Evolutionary conservation across 2,797 vertebrate genomes (phyloP).

Genomic region (Myoxocephalus aenaeus): DNA sequence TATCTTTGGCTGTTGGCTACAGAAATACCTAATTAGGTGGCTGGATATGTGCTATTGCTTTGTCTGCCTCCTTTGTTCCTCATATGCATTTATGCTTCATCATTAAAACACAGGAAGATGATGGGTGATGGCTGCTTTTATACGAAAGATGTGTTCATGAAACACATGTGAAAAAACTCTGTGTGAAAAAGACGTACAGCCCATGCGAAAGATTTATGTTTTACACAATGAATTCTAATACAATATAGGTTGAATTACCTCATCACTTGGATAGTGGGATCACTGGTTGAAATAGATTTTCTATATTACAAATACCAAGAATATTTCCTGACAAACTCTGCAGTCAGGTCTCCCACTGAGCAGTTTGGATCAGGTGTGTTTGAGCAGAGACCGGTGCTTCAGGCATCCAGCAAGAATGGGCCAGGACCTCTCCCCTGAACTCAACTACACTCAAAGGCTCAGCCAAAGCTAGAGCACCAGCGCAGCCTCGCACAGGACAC

Average conservation of each 20-base stretch:
- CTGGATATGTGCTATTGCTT: slow-evolving; percentile 53
- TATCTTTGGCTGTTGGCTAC: slow-evolving; percentile 74
- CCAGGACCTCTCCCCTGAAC: slow-evolving; percentile 18
- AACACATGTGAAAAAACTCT: too few relatives aligned
- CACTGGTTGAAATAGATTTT: slow-evolving; percentile 40
- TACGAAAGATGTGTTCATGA: neutral
- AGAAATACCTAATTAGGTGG: slow-evolving; percentile 77
- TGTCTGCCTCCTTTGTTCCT: slow-evolving; percentile 63
- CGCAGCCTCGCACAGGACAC: slow-evolving; percentile 12
- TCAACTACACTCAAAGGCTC: slow-evolving; percentile 11
- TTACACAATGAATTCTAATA: slow-evolving; percentile 38
- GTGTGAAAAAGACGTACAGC: slow-evolving; percentile 25
- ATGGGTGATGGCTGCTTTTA: slow-evolving; percentile 51
- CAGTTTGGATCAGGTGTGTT: slow-evolving; percentile 49
- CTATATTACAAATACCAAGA: slow-evolving; percentile 23
- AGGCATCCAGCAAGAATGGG: slow-evolving; percentile 1
- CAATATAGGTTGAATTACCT: slow-evolving; percentile 40
- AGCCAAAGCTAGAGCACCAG: slow-evolving; percentile 12
- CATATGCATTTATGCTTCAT: slow-evolving; percentile 60
- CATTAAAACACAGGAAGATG: slow-evolving; percentile 57
- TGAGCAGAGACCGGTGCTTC: slow-evolving; percentile 38
- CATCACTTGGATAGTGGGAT: slow-evolving; percentile 24
- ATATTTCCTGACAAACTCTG: slow-evolving; percentile 30
- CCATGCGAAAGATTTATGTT: slow-evolving; percentile 41
- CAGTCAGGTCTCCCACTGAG: slow-evolving; percentile 31